Evolutionary conservation across 2,113 vertebrate genomes (phyloP).

Genomic region (Caranx melampygus): DNA sequence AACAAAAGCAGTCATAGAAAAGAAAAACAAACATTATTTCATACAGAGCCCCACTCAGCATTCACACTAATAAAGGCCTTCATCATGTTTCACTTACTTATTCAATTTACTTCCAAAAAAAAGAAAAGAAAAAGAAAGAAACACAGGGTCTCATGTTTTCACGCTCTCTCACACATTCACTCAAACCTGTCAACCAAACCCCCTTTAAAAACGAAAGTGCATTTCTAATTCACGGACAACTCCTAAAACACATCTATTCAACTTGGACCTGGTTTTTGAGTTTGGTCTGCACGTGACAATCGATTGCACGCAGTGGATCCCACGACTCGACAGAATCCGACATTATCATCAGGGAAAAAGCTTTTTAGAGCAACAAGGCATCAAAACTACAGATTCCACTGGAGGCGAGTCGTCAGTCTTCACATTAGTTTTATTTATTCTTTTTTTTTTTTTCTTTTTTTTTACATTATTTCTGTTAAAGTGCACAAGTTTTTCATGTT

Average conservation of each 20-base stretch:
- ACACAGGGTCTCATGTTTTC: constrained; percentile 18
- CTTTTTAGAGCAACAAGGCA: constrained; percentile 34
- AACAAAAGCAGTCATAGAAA: constrained; percentile 77
- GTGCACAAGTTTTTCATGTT: constrained; percentile 58
- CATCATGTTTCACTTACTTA: constrained; percentile 56
- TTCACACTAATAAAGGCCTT: constrained; percentile 69
- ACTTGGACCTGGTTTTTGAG: constrained; percentile 63
- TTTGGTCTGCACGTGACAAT: constrained; percentile 75
- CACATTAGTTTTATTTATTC: constrained; percentile 27
- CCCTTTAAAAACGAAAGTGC: constrained; percentile 73
- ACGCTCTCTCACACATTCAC: constrained; percentile 8
- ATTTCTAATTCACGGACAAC: constrained; percentile 63
- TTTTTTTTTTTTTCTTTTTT: constrained; percentile 26
- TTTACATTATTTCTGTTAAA: constrained; percentile 58
- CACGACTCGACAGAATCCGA: background rate
- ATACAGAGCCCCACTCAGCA: constrained; percentile 42
- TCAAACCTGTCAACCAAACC: constrained; percentile 22
- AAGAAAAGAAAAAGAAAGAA: constrained; percentile 1
- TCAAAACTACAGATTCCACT: constrained; percentile 13
- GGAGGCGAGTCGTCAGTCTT: constrained; percentile 1
- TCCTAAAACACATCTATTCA: constrained; percentile 31
- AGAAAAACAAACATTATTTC: constrained; percentile 60
- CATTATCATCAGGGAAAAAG: constrained; percentile 16
- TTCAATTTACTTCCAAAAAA: constrained; percentile 43
- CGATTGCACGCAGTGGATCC: background rate